Evolutionary conservation across 2,113 vertebrate species (phyloP), one percentile per base, ranked within the genome.

Genomic region (Actenoides lindsayi): DNA sequence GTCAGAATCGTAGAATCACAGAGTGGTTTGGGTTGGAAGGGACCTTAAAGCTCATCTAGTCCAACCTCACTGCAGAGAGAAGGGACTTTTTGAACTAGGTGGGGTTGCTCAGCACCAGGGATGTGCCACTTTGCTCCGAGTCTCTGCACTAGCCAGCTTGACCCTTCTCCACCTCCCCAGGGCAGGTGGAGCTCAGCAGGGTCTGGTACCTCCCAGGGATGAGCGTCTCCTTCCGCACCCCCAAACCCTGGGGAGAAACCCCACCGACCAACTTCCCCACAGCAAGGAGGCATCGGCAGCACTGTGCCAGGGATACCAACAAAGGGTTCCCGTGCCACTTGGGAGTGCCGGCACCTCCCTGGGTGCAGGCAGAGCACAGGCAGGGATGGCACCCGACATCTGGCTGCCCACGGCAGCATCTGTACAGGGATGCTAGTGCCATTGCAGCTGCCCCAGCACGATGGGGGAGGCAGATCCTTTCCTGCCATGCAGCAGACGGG

Each of bases 111-210:
- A 57, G 15, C 30, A 10, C 33, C 20, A 90, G 93, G 94, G 95
- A 90, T 4, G 8, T 85, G 91, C 9, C 0, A 8, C 50, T n/a
- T 13, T 4, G 1, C 69, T 64, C 65, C 23, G 35, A 20, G 23
- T 59, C 37, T 86, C n/a, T 59, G 57, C 3, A 0, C 18, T 79
- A 25, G 76, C 67, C 0, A 0, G 1, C 2, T 3, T 54, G 37
- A 25, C 19, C 25, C 12, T 71, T 63, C 39, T 81, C 21, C 5
- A 0, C 71, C 24, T 56, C n/a, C 13, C 35, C 25, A 1, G 24
- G 56, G 71, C 79, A 62, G 17, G 37, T 41, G 69, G 81, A 79
- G 60, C 50, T 83, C 11, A 30, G 17, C 15, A 35, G 50, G n/a
- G 13, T 51, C 24, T 5, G 20, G 17, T 57, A 30, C 23, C 21